Evolutionary conservation across 2,888 invertebrate genomes (phyloP).

Genomic region (Eupithecia subfuscata): DNA sequence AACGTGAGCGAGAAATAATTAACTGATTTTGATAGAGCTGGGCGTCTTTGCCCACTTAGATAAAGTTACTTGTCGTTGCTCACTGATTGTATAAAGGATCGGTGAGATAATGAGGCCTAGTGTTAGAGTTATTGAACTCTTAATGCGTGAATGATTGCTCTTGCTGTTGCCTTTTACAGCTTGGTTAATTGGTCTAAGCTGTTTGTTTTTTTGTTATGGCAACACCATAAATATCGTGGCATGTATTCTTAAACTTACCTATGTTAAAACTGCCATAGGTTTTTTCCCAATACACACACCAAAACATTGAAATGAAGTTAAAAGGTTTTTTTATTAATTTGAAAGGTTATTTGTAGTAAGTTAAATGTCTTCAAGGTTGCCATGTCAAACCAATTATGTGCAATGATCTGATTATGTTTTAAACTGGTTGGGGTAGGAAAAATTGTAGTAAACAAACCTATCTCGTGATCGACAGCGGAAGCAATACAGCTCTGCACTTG

Average conservation of each 20-base stretch:
- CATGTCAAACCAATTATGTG: conserved; percentile 10
- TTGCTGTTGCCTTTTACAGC: conserved; percentile 11
- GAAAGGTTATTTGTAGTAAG: not conserved
- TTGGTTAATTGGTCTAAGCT: conserved; percentile 5
- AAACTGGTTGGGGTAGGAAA: conserved; percentile 13
- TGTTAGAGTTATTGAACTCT: conserved; percentile 26
- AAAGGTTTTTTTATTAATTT: not conserved
- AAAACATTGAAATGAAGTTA: not conserved
- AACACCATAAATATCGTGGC: conserved; percentile 7
- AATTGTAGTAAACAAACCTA: conserved; percentile 16
- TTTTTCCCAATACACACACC: not conserved
- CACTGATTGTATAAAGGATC: conserved; percentile 22
- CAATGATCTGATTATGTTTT: conserved; percentile 5
- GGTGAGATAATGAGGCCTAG: conserved; percentile 26
- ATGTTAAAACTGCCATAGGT: conserved; percentile 3
- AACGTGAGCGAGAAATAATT: conserved; percentile 32
- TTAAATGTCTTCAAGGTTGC: not conserved
- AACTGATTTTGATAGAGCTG: conserved; percentile 31
- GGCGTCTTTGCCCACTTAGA: conserved; percentile 19
- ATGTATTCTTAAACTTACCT: conserved; percentile 4
- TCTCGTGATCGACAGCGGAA: conserved; percentile 31
- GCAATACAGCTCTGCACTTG: conserved; percentile 24
- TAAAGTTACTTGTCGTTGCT: conserved; percentile 16
- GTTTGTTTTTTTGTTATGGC: conserved; percentile 3
- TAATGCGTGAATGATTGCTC: conserved; percentile 11